Conservation (phyloP, 2,888 invertebrate genomes). For the Cheilosia grossa region DNA sequence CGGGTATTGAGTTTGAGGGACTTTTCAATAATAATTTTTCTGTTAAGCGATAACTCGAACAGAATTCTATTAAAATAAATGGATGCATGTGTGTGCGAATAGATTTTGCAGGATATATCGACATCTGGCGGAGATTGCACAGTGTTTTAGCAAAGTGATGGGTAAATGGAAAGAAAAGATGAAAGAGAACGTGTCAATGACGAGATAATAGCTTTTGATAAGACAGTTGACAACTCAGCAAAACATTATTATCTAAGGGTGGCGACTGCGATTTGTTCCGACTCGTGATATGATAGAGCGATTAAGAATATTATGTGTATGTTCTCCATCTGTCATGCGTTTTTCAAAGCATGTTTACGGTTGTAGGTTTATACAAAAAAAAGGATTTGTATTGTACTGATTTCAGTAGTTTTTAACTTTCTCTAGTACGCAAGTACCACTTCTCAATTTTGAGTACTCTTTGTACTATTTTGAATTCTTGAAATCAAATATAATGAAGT, state of each 20-base stretch:
- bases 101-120: slow-evolving; percentile 35
- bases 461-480: too few relatives aligned
- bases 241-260: slow-evolving; percentile 47
- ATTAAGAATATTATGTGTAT: too few relatives aligned
- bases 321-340: too few relatives aligned
- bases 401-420: too few relatives aligned
- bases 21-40: slow-evolving; percentile 25
- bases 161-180: slow-evolving; percentile 1
- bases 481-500: too few relatives aligned
- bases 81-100: slow-evolving; percentile 37
- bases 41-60: background rate
- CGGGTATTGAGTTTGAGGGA: slow-evolving; percentile 17
- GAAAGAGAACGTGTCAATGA: slow-evolving; percentile 56
- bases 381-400: too few relatives aligned
- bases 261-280: slow-evolving; percentile 18
- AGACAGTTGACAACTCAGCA: slow-evolving; percentile 37
- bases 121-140: slow-evolving; percentile 62
- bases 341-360: too few relatives aligned
- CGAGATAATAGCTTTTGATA: slow-evolving; percentile 63
- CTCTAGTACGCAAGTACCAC: too few relatives aligned
- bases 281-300: background rate
- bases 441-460: too few relatives aligned
- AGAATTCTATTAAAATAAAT: slow-evolving; percentile 18
- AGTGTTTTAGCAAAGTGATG: slow-evolving; percentile 19
- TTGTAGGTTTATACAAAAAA: too few relatives aligned